These are phyloP conservation scores for Saiga tatarica DNA, from an alignment of 2,113 vertebrate genomes.

Conservation along the genomic window DNA sequence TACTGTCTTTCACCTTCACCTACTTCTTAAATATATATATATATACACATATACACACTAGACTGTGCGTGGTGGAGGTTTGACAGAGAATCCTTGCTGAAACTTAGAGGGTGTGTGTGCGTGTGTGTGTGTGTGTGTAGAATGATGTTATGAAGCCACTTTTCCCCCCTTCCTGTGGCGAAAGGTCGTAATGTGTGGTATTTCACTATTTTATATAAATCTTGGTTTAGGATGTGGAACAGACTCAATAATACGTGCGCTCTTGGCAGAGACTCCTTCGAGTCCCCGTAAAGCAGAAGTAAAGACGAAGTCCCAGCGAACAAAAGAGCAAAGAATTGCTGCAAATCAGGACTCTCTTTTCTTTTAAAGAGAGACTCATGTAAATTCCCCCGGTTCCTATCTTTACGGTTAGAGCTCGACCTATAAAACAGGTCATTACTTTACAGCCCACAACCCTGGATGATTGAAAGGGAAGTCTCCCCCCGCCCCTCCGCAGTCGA, in stretches of 20 bases:
- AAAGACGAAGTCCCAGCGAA: conserved; percentile 50
- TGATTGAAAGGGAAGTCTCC: conserved; percentile 29
- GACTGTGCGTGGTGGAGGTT: background rate
- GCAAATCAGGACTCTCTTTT: conserved; percentile 25
- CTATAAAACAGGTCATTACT: conserved; percentile 75
- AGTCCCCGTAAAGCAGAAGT: conserved; percentile 50
- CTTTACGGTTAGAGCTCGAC: conserved; percentile 63
- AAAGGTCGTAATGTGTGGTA: conserved; percentile 60
- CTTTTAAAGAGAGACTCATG: conserved; percentile 43
- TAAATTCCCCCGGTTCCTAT: conserved; percentile 54
- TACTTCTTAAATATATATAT: background rate
- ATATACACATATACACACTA: background rate
- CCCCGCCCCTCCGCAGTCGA: background rate
- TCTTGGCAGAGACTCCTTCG: conserved; percentile 49
- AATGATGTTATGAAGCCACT: conserved; percentile 52
- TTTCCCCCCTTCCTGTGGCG: conserved; percentile 15
- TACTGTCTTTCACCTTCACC: conserved; percentile 1
- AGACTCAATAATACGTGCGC: conserved; percentile 43
- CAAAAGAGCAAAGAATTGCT: conserved; percentile 72
- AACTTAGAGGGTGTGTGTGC: background rate
- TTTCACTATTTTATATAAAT: conserved; percentile 62
- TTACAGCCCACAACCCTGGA: conserved; percentile 42
- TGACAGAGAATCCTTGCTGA: conserved; percentile 43
- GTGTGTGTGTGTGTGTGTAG: background rate
- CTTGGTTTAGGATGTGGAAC: conserved; percentile 30